phyloP scores from a whole-genome alignment of 2,888 invertebrate species.

The Rhagonycha fulva region DNA sequence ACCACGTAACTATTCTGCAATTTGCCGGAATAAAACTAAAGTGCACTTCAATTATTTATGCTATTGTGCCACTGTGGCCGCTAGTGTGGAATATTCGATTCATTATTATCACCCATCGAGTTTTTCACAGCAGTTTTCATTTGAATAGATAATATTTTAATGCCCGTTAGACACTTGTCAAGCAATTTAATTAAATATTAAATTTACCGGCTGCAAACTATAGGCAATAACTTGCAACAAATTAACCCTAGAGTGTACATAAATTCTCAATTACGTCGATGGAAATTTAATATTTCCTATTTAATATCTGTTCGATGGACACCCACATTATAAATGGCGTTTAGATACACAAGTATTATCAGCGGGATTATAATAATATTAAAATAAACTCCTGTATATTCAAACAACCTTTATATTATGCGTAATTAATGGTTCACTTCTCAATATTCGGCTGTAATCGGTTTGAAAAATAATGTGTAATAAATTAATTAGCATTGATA shows the following conservation, averaged over 20 bases:
- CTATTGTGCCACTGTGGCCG: conserved; percentile 10
- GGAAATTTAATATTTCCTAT: conserved; percentile 24
- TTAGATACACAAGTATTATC: conserved; percentile 16
- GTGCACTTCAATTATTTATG: conserved; percentile 24
- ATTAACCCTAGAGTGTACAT: conserved; percentile 10
- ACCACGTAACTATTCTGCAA: conserved; percentile 30
- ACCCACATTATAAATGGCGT: conserved; percentile 17
- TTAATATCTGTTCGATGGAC: conserved; percentile 22
- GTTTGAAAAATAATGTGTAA: background rate
- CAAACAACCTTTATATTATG: background rate
- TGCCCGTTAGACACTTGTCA: background rate
- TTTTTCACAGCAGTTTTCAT: background rate
- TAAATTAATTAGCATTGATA: background rate
- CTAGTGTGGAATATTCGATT: conserved; percentile 2
- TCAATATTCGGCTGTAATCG: background rate
- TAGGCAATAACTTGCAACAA: background rate
- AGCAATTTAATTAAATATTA: background rate
- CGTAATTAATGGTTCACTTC: background rate
- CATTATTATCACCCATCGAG: background rate
- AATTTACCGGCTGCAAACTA: background rate
- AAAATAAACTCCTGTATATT: conserved; percentile 1
- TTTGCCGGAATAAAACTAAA: conserved; percentile 27
- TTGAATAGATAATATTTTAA: background rate
- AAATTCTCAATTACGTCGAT: conserved; percentile 21
- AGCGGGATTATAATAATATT: conserved; percentile 21